Evolutionary conservation across 1,140 invertebrate genomes (phyloP).

Genomic region (Stenopsyche tienmushanensis): DNA sequence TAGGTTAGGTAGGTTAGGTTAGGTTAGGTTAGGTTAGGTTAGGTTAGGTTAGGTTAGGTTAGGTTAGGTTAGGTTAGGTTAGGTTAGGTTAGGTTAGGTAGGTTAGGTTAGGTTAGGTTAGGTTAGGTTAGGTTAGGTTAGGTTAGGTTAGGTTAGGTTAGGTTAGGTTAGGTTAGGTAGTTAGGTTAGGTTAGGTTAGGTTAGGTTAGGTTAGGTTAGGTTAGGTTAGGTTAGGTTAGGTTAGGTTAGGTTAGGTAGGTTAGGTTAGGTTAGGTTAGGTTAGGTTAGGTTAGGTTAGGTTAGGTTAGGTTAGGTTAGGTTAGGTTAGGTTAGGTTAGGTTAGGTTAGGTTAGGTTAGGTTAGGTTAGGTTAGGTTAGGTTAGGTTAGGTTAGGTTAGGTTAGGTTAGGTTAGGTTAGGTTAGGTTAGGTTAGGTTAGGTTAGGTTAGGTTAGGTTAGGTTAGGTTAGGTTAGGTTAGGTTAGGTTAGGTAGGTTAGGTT

Average conservation of each 20-base stretch:
- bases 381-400: slow-evolving; percentile 41
- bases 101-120: no score
- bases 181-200: no score
- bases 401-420: no score
- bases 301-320: slow-evolving; percentile 38
- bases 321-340: slow-evolving; percentile 32
- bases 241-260: slow-evolving; percentile 40
- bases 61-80: slow-evolving; percentile 11
- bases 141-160: slow-evolving; percentile 37
- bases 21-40: slow-evolving; percentile 11
- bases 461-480: no score
- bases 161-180: no score
- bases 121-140: slow-evolving; percentile 11
- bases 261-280: no score
- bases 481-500: no score
- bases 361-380: slow-evolving; percentile 43
- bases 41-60: slow-evolving; percentile 11
- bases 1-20: no score
- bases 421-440: slow-evolving; percentile 37
- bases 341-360: slow-evolving; percentile 41
- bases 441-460: slow-evolving; percentile 44
- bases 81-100: no score
- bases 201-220: slow-evolving; percentile 40
- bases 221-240: slow-evolving; percentile 43
- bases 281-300: slow-evolving; percentile 39